Base-by-base conservation (phyloP, 2,888 invertebrate genomes). In the Pemphredon lugubris region DNA sequence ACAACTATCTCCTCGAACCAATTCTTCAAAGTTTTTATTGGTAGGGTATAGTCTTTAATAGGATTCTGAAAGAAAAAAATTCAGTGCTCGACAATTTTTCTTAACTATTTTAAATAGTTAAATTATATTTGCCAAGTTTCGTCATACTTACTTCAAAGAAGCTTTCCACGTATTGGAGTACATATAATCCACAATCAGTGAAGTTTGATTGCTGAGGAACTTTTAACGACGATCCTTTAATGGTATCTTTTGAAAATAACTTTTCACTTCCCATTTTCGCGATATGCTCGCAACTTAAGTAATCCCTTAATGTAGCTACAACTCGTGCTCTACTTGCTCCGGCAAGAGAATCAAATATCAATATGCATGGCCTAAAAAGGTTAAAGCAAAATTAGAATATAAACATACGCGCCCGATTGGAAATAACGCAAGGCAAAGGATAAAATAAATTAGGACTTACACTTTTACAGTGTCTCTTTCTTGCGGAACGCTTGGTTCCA, bases 141-240 rank as follows among this genome's bases (percentile, higher is more conserved):
- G n/a, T n/a, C n/a, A n/a, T n/a, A 34, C 59, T 65, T 89, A 96
- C 96, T 92, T 94, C 93, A 90, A 98, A 98, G 91, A 99, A 98
- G 69, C 95, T 95, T 91, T 99, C 98, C 3, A 97, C 97, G 91
- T 98, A 99, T 89, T 99, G 98, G 58, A 99, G 91, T 66, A 99
- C 92, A 90, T 96, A 99, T 11, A 99, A 91, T 0, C 99, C 99
- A 90, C 99, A 99, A 90, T 99, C 99, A 39, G 96, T 96, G 87
- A 95, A 97, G 91, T 99, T 99, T 77, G 95, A 96, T 91, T 99
- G 99, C 88, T 98, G 98, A n/a, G 99, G 99, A 75, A 97, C 96
- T 91, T 96, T 96, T 0, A 97, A 96, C 84, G 94, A 94, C 76
- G 94, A 94, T 3, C 97, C 98, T 85, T 95, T 95, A 83, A 98